Base-by-base conservation (phyloP, 2,797 vertebrate species). In the Tragelaphus oryx region DNA sequence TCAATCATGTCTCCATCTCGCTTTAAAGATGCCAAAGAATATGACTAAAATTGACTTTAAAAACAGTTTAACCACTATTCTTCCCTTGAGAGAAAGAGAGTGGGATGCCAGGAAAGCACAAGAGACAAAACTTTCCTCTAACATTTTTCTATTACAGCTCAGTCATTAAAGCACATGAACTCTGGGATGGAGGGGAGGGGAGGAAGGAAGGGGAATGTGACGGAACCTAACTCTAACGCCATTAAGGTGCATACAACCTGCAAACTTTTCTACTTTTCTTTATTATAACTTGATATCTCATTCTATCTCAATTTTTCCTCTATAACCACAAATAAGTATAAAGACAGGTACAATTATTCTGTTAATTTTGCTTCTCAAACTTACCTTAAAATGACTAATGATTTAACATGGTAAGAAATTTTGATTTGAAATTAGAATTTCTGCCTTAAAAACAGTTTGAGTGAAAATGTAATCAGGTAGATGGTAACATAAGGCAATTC, bases 361-460 rank as follows among this genome's bases (percentile, higher is more conserved):
- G 24, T 87, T 92, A 93, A 83, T 82, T 80, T 46, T 89, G 28
- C 68, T 87, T 93, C 88, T 92, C 79, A 87, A 87, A 79, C 16
- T 89, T 59, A 82, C 18, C 87, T 83, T 75, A 89, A 92, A 74
- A 92, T 75, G 46, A 93, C 22, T 78, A 95, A 55, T 74, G 59
- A 94, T 89, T 82, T 97, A 83, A 96, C 6, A 80, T 65, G 4
- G 48, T 44, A 14, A 92, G 55, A 37, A 82, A 92, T 82, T 94
- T 13, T 94, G 10, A 83, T 48, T 46, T 93, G 41, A 96, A 87
- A 84, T 74, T 89, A 50, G 62, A 92, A 94, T 81, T 65, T 78
- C 44, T 83, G 26, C 89, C 76, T 92, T 88, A 87, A 93, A 88
- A 83, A 84, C 8, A 65, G 28, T 78, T 71, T 84, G 46, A 79